Evolutionary conservation across 1,140 invertebrate genomes (phyloP).

Genomic region (Drosophila triauraria): DNA sequence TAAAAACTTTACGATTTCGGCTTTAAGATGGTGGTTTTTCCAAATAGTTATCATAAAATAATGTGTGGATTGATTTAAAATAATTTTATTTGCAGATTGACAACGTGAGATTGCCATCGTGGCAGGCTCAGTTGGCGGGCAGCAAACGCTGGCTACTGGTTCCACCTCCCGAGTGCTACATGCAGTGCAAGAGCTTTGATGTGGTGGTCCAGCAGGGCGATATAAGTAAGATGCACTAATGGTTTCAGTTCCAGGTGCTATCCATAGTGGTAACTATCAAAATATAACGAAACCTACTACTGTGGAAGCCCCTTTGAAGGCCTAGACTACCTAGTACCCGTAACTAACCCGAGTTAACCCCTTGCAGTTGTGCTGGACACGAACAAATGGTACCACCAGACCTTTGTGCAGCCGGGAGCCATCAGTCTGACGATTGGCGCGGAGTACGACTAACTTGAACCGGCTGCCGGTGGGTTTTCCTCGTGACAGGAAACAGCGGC

Average conservation of each 20-base stretch:
- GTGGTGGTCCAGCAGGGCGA: conserved; percentile 93
- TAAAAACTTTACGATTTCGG: background rate
- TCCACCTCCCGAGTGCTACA: conserved; percentile 95
- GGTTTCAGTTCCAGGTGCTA: background rate
- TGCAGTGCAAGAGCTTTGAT: conserved; percentile 89
- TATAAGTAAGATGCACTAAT: conserved; percentile 89
- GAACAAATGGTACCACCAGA: conserved; percentile 98
- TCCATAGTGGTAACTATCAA: too few relatives aligned
- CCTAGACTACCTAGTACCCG: background rate
- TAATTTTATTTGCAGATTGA: conserved; percentile 89
- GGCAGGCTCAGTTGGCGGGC: conserved; percentile 96
- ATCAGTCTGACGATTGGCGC: conserved; percentile 98
- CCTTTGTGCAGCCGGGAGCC: conserved; percentile 92
- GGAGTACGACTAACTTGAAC: conserved; percentile 92
- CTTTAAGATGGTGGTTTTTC: background rate
- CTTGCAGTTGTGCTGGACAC: conserved; percentile 96
- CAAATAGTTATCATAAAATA: background rate
- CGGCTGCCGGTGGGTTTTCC: conserved; percentile 40
- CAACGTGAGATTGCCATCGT: conserved; percentile 95
- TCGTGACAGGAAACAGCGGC: conserved; percentile 55
- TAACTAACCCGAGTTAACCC: background rate
- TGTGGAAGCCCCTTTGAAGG: too few relatives aligned
- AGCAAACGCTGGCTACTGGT: conserved; percentile 94
- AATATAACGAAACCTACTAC: background rate
- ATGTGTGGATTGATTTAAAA: background rate